These are phyloP conservation scores for Trichacis sp. DNA, from an alignment of 2,888 invertebrate species.

Conservation along the genomic window DNA sequence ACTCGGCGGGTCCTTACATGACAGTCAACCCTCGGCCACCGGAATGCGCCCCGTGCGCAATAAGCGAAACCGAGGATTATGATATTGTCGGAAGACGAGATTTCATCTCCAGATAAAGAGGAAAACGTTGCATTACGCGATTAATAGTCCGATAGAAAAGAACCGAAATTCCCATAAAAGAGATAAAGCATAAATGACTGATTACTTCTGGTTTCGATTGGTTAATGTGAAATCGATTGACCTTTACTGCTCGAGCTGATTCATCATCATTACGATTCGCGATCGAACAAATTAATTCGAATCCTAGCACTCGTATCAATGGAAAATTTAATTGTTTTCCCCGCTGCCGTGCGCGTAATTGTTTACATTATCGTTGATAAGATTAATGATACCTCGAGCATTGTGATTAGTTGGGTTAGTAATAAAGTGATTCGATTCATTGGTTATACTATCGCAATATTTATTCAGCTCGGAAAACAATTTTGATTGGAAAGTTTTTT, in stretches of 20 bases:
- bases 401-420: background rate
- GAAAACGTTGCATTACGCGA: too few species aligned
- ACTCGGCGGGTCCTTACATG: constrained; percentile 32
- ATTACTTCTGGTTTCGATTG: constrained; percentile 15
- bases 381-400: background rate
- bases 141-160: too few species aligned
- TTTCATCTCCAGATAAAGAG: constrained; percentile 24
- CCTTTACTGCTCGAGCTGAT: background rate
- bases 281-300: background rate
- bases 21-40: constrained; percentile 53
- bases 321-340: background rate
- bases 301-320: background rate
- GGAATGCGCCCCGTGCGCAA: constrained; percentile 52
- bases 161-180: too few species aligned
- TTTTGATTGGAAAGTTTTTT: constrained; percentile 10
- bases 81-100: constrained; percentile 51
- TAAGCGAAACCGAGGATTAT: constrained; percentile 62
- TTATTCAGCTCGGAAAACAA: background rate
- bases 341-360: constrained; percentile 6
- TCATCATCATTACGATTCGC: background rate
- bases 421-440: too few species aligned
- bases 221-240: constrained; percentile 12
- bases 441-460: background rate
- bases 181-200: too few species aligned
- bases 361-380: background rate